Base-by-base conservation (phyloP, 2,888 invertebrate species). In the Chaitophorus viminalis region DNA sequence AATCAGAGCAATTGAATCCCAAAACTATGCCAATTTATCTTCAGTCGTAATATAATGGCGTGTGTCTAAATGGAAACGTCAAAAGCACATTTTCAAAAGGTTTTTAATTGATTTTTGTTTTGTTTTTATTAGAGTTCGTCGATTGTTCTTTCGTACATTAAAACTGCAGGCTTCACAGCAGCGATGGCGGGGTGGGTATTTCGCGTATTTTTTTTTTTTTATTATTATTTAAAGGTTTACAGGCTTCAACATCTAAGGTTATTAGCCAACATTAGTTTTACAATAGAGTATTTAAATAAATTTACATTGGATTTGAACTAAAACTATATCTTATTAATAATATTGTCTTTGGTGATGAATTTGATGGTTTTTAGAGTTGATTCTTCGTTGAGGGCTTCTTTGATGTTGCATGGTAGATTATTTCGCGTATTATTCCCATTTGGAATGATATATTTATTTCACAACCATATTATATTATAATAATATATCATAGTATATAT, bases 51-150 rank as follows among this genome's bases (percentile, higher is more conserved):
- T 77, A 77, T 77, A 77, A 82, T 72, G 52, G 25, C 31, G 70
- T 17, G 14, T 70, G 6, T 72, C 1, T 17, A 33, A 31, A 72
- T 25, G 9, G n/a, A 72, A 82, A 52, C 17, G 33, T 52, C 33
- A 52, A 70, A 25, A 31, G 70, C n/a, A 68, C 39, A 82, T 33
- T 52, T 70, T 25, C 52, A 25, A 36, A 65, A 79, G 3, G 21
- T 82, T 52, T 68, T 39, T 39, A 81, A 68, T 39, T 81, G 8
- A 52, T 70, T 70, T 82, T 77, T 70, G 9, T 52, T 79, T 33
- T 17, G 18, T 39, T 81, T 68, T 52, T 72, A 82, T 82, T 72
- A 17, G 29, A 31, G 33, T 82, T 72, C 25, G 3, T 72, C 25
- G 3, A 52, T 17, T 31, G 46, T 46, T 46, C 5, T 46, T 65